These are phyloP conservation scores for Tetramorium parvispinum DNA, from an alignment of 1,140 invertebrate species.

Conservation along the genomic window DNA sequence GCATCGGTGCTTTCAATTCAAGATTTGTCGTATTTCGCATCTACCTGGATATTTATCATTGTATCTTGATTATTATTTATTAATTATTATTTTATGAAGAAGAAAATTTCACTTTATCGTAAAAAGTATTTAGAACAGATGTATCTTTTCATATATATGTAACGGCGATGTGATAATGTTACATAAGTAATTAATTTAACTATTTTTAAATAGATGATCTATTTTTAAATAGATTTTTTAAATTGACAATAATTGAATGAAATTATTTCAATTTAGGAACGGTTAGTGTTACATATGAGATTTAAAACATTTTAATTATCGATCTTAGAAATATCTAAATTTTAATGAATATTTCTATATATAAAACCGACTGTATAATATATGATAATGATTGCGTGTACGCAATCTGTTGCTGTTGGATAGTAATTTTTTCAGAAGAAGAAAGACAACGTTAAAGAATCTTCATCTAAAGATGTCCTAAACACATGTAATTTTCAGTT, in stretches of 20 bases:
- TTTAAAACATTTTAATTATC: constrained; percentile 80
- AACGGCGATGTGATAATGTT: constrained; percentile 33
- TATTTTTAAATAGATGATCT: constrained; percentile 6
- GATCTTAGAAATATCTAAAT: constrained; percentile 18
- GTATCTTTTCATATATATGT: background rate
- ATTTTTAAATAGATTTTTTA: constrained; percentile 22
- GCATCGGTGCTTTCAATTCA: too few species aligned
- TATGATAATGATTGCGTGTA: background rate
- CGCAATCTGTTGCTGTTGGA: background rate
- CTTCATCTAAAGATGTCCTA: background rate
- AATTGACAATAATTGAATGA: background rate
- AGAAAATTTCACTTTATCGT: too few species aligned
- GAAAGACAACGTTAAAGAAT: background rate
- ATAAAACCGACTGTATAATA: background rate
- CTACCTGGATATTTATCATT: too few species aligned
- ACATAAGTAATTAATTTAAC: background rate
- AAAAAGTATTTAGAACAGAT: too few species aligned
- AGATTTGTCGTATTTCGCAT: too few species aligned
- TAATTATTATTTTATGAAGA: too few species aligned
- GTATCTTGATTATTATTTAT: too few species aligned
- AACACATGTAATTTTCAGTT: constrained; percentile 46
- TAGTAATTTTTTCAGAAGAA: background rate
- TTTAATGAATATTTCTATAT: constrained; percentile 64
- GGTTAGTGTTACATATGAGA: constrained; percentile 57
- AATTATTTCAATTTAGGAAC: constrained; percentile 22